These are phyloP conservation scores for Cololabis saira DNA, from an alignment of 2,113 vertebrate species.

Conservation along the genomic window DNA sequence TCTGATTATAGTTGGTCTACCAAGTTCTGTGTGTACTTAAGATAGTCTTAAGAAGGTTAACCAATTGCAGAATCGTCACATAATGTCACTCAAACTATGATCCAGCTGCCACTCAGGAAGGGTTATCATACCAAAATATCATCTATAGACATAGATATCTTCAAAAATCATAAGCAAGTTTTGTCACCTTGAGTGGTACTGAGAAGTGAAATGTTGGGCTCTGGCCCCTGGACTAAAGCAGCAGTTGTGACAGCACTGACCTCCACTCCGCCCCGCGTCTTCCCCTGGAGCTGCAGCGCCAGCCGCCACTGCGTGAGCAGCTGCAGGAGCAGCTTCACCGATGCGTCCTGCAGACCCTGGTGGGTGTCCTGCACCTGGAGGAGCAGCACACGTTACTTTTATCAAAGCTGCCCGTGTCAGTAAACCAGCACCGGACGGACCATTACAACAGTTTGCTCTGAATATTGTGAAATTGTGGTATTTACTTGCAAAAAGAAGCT, in stretches of 20 bases:
- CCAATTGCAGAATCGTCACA: too few species aligned
- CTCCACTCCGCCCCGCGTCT: conserved; percentile 86
- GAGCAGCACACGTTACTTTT: not conserved
- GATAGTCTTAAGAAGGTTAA: too few species aligned
- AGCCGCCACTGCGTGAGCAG: conserved; percentile 97
- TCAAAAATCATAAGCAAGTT: too few species aligned
- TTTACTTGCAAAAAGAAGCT: not conserved
- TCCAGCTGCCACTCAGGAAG: too few species aligned
- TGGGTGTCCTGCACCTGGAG: conserved; percentile 91
- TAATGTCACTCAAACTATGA: too few species aligned
- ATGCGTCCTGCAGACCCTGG: conserved; percentile 93
- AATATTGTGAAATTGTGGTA: not conserved
- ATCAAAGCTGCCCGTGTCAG: not conserved
- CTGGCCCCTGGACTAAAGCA: too few species aligned
- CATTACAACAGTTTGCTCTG: not conserved
- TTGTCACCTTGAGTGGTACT: too few species aligned
- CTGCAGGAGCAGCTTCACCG: conserved; percentile 95
- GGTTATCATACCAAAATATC: too few species aligned
- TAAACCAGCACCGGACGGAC: not conserved
- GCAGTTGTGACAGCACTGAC: conserved; percentile 70
- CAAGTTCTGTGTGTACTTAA: too few species aligned
- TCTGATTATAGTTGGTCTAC: too few species aligned
- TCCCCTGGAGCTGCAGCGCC: conserved; percentile 91
- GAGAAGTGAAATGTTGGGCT: too few species aligned
- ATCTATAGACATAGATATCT: too few species aligned